Conservation (phyloP, 2,797 vertebrate species). For the Capromys pilorides region DNA sequence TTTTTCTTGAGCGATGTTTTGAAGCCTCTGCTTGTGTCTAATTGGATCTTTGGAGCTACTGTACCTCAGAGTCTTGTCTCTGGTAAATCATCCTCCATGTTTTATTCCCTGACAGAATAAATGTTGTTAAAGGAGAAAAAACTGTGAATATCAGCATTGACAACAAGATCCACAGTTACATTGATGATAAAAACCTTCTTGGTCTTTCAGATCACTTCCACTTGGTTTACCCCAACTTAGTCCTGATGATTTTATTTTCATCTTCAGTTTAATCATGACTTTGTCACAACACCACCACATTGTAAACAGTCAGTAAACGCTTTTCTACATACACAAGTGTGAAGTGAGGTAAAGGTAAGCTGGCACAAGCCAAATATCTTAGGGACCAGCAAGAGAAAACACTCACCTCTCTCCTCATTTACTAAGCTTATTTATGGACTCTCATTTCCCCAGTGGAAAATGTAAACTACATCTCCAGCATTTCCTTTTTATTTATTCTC, state of each 20-base stretch:
- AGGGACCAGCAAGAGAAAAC: background rate
- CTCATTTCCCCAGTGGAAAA: background rate
- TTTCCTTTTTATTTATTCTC: background rate
- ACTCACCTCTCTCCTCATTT: slow-evolving; percentile 15
- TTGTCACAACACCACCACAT: background rate
- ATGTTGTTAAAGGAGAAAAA: slow-evolving; percentile 61
- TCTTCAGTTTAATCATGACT: slow-evolving; percentile 46
- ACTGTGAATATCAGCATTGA: slow-evolving; percentile 59
- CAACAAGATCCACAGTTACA: slow-evolving; percentile 70
- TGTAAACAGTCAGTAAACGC: background rate
- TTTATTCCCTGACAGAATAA: slow-evolving; percentile 60
- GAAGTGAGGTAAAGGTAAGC: background rate
- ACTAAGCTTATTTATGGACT: background rate
- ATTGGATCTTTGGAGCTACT: slow-evolving; percentile 72
- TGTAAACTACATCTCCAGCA: background rate
- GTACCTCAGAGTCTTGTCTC: slow-evolving; percentile 59
- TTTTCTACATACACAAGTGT: background rate
- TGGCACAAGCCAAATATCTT: background rate
- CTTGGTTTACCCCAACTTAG: slow-evolving; percentile 48
- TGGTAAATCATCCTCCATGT: slow-evolving; percentile 61
- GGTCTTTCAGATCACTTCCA: slow-evolving; percentile 66
- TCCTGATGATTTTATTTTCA: slow-evolving; percentile 33
- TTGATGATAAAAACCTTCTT: slow-evolving; percentile 57
- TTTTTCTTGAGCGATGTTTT: background rate
- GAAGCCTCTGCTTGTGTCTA: slow-evolving; percentile 57